Evolutionary conservation across 2,113 vertebrate species (phyloP).

Genomic region (Pao palembangensis): DNA sequence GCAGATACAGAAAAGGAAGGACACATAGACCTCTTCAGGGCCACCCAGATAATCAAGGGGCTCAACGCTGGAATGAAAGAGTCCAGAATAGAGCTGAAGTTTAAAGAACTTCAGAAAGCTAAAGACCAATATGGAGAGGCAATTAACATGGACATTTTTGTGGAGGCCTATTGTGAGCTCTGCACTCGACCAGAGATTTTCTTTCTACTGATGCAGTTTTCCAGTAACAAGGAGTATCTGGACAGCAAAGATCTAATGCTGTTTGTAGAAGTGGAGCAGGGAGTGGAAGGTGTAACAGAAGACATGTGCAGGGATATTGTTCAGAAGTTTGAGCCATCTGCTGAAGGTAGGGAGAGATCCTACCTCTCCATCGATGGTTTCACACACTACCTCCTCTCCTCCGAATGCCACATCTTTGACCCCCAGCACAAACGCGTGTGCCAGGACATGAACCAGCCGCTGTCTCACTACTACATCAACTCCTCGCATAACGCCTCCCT

Average conservation of each 20-base stretch:
- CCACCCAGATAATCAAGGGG: conserved; percentile 86
- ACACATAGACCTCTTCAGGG: conserved; percentile 79
- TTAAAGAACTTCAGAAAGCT: conserved; percentile 89
- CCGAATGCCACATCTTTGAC: conserved; percentile 90
- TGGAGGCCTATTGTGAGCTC: conserved; percentile 87
- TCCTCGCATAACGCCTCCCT: conserved; percentile 87
- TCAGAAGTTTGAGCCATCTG: conserved; percentile 84
- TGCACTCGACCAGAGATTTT: conserved; percentile 92
- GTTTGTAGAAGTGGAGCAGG: conserved; percentile 90
- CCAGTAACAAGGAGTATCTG: conserved; percentile 91
- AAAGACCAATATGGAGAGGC: conserved; percentile 76
- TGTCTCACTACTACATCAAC: conserved; percentile 93
- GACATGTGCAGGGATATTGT: conserved; percentile 86
- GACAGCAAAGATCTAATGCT: conserved; percentile 87
- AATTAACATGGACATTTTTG: conserved; percentile 82
- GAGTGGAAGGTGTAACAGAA: conserved; percentile 85
- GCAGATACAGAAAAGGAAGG: conserved; percentile 82
- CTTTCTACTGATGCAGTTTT: conserved; percentile 90
- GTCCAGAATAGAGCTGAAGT: conserved; percentile 85
- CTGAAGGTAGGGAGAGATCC: conserved; percentile 82
- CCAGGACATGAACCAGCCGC: conserved; percentile 88
- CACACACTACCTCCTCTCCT: conserved; percentile 89
- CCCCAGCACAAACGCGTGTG: conserved; percentile 88
- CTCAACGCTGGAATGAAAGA: conserved; percentile 90
- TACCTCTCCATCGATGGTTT: conserved; percentile 89